Evolutionary conservation across 2,888 invertebrate species (phyloP).

Genomic region (Apoda limacodes): DNA sequence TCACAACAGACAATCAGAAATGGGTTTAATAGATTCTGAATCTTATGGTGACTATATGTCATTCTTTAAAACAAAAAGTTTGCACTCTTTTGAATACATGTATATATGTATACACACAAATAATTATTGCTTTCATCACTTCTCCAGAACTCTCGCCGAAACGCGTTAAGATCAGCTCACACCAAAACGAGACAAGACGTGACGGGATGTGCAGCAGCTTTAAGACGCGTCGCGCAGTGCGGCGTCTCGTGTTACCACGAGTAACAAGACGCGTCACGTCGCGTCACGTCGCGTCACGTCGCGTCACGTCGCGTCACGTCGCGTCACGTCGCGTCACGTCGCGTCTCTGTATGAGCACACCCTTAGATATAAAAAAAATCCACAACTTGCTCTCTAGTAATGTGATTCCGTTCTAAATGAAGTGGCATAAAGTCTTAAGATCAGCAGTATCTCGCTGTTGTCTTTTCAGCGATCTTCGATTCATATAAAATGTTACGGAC

Average conservation of each 20-base stretch:
- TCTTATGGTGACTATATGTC: conserved; percentile 16
- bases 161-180: too few species aligned
- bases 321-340: too few species aligned
- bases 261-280: too few species aligned
- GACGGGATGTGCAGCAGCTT: too few species aligned
- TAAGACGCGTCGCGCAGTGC: too few species aligned
- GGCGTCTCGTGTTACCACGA: too few species aligned
- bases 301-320: too few species aligned
- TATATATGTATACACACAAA: conserved; percentile 17
- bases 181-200: too few species aligned
- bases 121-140: conserved; percentile 10
- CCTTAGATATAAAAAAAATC: conserved; percentile 12
- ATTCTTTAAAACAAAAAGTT: conserved; percentile 17
- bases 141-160: conserved; percentile 6
- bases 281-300: too few species aligned
- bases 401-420: conserved; percentile 14
- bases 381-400: conserved; percentile 9
- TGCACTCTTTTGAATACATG: conserved; percentile 17
- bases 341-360: too few species aligned
- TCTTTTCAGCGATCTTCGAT: conserved; percentile 9
- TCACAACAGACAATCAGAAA: conserved; percentile 12
- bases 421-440: conserved; percentile 7
- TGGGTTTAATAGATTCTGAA: conserved; percentile 11
- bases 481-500: conserved; percentile 8
- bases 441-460: conserved; percentile 7